Percentiles rank a stretch among this genome's conserved stretches.
phyloP scores from a whole-genome alignment of 2,888 invertebrate genomes.

The Dicycla oo region DNA sequence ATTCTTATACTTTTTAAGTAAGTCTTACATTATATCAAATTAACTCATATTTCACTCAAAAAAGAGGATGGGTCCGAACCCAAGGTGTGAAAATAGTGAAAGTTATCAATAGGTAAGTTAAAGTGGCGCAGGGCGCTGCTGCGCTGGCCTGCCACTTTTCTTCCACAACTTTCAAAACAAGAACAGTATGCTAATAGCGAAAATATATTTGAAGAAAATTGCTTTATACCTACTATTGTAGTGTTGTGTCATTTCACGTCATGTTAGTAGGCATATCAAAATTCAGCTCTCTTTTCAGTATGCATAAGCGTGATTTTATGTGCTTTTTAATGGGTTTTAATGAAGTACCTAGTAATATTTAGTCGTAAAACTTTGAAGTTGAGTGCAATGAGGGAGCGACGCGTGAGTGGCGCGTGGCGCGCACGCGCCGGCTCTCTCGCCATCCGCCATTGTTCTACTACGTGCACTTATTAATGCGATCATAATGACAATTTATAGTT shows the following conservation, averaged over 20 bases:
- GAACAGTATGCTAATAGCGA: not conserved
- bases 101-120: conserved; percentile 1
- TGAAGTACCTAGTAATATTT: not conserved
- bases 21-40: not conserved
- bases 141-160: not conserved
- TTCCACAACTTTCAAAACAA: conserved; percentile 16
- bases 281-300: not conserved
- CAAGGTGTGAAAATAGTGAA: not conserved
- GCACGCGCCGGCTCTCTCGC: conserved; percentile 66
- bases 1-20: not conserved
- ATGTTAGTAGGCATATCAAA: not conserved
- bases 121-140: not conserved
- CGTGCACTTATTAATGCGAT: conserved; percentile 41
- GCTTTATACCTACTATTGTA: not conserved
- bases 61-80: not conserved
- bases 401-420: conserved; percentile 72
- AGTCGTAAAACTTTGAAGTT: conserved; percentile 9
- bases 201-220: not conserved
- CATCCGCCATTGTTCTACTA: conserved; percentile 67
- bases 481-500: conserved; percentile 52
- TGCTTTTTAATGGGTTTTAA: not conserved
- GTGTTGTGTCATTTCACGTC: not conserved
- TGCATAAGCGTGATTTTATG: not conserved
- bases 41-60: not conserved
- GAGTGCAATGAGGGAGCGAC: conserved; percentile 24